Evolutionary conservation across 2,113 vertebrate genomes (phyloP), one percentile per base, ranked within the genome.

Genomic region (Larimichthys crocea): DNA sequence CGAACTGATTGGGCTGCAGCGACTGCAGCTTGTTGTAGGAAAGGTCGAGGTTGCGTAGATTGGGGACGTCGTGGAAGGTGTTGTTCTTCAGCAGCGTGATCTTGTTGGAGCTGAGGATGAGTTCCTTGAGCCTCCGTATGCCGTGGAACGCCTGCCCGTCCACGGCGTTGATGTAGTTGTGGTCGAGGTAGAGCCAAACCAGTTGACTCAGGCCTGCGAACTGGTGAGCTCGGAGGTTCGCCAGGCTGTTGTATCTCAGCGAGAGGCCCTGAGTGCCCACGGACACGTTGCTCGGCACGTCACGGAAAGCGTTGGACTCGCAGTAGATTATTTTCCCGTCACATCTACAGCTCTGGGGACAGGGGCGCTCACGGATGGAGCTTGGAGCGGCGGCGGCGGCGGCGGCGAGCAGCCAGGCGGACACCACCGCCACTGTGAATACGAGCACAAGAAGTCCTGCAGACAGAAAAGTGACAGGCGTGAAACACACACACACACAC

Each of bases 311-410:
- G 11, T 96, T 98, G 61, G 98, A 99, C 86, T 99, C 98, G 26
- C 98, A 99, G 94, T 99, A 99, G 59, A 99, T 97, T 76, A 99
- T 99, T 95, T 99, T 99, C 87, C 98, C 98, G 78, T 99, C 98
- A 46, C 98, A 99, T 90, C 98, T 95, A 93, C 98, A 99, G 94
- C 93, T 98, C 92, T 87, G 96, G 77, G 97, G 97, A 94, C 98
- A 99, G 78, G 97, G 96, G 82, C 97, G 95, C 94, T 99, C 97
- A 64, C 98, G 96, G 71, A 95, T 94, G 53, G 92, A 78, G 2
- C 80, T 93, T 1, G 96, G 94, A 92, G 92, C 86, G 3, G 35
- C 7, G 35, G 35, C 31, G 31, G 35, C 31, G 31, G 31, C 1
- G 31, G 7, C 1, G 31, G 31, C 0, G 35, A 96, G 83, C 86